Percentiles rank a stretch among this genome's conserved stretches.
Evolutionary conservation across 2,888 invertebrate species (phyloP).

Genomic region (Schizaphis graminum): DNA sequence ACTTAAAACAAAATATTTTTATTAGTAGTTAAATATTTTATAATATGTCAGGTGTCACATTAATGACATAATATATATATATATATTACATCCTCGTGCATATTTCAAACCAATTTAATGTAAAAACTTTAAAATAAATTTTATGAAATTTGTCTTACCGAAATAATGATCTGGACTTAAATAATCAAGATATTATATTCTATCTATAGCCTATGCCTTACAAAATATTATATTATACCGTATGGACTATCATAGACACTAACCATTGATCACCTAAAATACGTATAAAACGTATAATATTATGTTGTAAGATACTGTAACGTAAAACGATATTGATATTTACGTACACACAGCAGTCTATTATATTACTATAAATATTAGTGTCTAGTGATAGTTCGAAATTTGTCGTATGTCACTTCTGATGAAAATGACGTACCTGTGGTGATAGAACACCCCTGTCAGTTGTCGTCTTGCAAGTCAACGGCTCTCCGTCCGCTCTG

Average conservation of each 20-base stretch:
- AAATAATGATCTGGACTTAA: background rate
- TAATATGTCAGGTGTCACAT: background rate
- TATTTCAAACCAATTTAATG: background rate
- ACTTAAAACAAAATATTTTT: background rate
- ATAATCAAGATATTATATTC: background rate
- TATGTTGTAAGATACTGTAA: background rate
- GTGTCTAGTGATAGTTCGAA: background rate
- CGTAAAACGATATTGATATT: background rate
- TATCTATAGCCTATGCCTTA: background rate
- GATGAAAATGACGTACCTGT: background rate
- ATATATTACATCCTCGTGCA: background rate
- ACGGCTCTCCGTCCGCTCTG: background rate
- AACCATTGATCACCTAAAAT: background rate
- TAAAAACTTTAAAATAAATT: background rate
- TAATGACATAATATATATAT: background rate
- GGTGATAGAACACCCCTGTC: background rate
- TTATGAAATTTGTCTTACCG: background rate
- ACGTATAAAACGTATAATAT: background rate
- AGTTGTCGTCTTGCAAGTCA: background rate
- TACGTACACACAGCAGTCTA: background rate
- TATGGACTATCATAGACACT: background rate
- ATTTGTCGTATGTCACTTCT: background rate
- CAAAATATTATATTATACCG: background rate
- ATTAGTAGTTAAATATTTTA: background rate
- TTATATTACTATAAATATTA: background rate